phyloP scores from a whole-genome alignment of 2,113 vertebrate genomes.

The Upupa epops region DNA sequence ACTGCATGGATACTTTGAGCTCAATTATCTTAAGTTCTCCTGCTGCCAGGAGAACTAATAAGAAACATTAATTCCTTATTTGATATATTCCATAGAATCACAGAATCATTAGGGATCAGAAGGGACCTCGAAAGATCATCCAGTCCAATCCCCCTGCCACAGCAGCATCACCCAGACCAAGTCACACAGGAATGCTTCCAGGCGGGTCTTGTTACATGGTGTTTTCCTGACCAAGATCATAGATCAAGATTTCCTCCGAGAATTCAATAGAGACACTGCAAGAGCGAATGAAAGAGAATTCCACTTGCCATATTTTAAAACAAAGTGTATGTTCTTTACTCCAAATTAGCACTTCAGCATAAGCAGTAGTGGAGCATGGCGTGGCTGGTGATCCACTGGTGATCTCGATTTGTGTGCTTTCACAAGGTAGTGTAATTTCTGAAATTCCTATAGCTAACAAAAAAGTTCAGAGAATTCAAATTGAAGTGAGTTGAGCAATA shows the following conservation, averaged over 20 bases:
- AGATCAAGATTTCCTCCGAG: not conserved
- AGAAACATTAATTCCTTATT: constrained; percentile 34
- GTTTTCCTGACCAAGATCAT: not conserved
- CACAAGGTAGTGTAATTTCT: not conserved
- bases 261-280: constrained; percentile 3
- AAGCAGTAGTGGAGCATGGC: constrained; percentile 12
- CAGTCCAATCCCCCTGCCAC: too few relatives aligned
- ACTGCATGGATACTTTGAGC: not conserved
- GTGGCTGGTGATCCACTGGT: constrained; percentile 32
- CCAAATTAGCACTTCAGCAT: not conserved
- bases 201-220: not conserved
- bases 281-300: constrained; percentile 8
- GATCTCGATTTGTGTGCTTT: not conserved
- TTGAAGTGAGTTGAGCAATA: too few relatives aligned
- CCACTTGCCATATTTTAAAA: constrained; percentile 6
- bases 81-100: constrained; percentile 19
- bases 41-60: not conserved
- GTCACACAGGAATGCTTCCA: too few relatives aligned
- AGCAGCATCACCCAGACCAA: too few relatives aligned
- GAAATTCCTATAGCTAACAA: not conserved
- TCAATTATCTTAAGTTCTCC: constrained; percentile 49
- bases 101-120: too few relatives aligned
- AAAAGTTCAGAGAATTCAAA: not conserved
- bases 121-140: too few relatives aligned
- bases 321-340: constrained; percentile 4